Base-by-base conservation (phyloP, 2,797 vertebrate genomes). In the Remorina albescens region DNA sequence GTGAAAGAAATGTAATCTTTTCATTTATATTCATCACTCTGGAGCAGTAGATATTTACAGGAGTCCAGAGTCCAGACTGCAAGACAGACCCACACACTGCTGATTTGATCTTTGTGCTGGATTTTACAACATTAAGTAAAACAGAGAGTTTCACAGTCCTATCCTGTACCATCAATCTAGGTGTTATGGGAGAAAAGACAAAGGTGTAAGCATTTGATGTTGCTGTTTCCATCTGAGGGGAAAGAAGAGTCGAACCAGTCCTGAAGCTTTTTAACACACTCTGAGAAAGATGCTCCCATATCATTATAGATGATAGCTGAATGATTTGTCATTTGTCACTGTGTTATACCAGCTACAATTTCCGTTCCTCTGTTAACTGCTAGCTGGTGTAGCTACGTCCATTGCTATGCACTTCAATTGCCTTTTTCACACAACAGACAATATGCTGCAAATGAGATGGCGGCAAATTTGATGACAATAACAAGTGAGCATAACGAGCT, bases 401-500 rank as follows among this genome's bases (percentile, higher is more conserved):
- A 57, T 15, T 63, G 72, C 64, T 66, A 72, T 86, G 83, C 49
- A 67, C 50, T 77, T 77, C 64, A 80, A 49, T 63, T 75, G 62
- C 58, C 21, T 53, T 69, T 77, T 67, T 62, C 62, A 73, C 44
- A 67, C 51, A 68, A 64, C 50, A 55, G 46, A 73, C 56, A 49
- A 37, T 67, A 71, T 54, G 34, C 16, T 39, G 39, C 60, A 77
- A 82, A 81, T 82, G 55, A 72, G 65, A 76, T 61, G 19, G 65
- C 69, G 59, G 73, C 69, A 70, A 88, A 86, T 86, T 88, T 88
- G 67, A 75, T 62, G 71, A 65, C 75, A 57, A 74, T 78, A 86
- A 85, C 59, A 86, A 80, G 60, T 86, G 79, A 90, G 76, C 83
- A 82, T 77, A 85, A 90, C 72, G 1, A 71, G 78, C 59, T 76